Conservation (phyloP, 2,113 vertebrate species). For the Clarias batrachus region DNA sequence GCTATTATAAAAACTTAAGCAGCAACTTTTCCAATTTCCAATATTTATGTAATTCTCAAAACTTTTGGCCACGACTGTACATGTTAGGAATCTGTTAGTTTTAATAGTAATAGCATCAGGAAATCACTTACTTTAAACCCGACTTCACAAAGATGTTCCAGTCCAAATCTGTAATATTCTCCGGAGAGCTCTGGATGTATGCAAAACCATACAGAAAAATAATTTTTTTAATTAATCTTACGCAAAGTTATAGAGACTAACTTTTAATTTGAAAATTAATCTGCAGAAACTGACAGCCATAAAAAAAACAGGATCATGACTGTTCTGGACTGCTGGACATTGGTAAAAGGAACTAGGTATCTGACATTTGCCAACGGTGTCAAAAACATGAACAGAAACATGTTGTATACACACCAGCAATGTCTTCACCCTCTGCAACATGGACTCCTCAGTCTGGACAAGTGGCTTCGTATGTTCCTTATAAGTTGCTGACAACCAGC, state of each 20-base stretch:
- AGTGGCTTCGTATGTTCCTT: conserved; percentile 61
- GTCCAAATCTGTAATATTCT: conserved; percentile 73
- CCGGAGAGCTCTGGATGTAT: conserved; percentile 66
- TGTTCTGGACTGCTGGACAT: not conserved
- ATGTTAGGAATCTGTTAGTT: not conserved
- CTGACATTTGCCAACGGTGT: not conserved
- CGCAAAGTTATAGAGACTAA: not conserved
- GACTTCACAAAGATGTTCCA: conserved; percentile 86
- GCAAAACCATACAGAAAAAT: not conserved
- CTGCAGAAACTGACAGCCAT: not conserved
- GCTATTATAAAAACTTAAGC: too few relatives aligned
- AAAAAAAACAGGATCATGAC: not conserved
- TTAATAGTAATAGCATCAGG: not conserved
- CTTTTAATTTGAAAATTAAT: not conserved
- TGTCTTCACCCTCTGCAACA: conserved; percentile 74
- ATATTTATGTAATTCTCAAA: too few relatives aligned
- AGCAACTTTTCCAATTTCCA: too few relatives aligned
- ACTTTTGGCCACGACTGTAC: too few relatives aligned
- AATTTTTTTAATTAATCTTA: not conserved
- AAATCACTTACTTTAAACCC: conserved; percentile 78
- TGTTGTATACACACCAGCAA: conserved; percentile 68
- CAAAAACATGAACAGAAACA: not conserved
- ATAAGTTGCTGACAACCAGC: conserved; percentile 73
- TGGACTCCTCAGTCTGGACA: conserved; percentile 67
- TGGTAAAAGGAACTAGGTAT: not conserved